Evolutionary conservation across 1,140 invertebrate species (phyloP).

Genomic region (Sinonovacula constricta): DNA sequence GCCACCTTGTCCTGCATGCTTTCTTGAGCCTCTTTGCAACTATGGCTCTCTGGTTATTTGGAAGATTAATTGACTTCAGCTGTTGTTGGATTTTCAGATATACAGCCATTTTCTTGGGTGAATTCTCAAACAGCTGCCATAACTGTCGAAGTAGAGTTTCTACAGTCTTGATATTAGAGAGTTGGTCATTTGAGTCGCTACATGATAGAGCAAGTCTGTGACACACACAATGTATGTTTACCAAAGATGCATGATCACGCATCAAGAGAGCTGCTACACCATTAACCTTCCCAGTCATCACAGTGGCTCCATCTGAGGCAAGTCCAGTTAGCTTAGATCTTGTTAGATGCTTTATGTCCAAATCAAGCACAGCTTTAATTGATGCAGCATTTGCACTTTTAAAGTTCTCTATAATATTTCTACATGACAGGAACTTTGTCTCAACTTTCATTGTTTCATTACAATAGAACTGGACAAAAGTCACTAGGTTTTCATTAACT

Average conservation of each 20-base stretch:
- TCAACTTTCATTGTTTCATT: not conserved
- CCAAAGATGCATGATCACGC: not conserved
- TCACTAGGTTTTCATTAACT: conserved; percentile 1
- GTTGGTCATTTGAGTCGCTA: conserved; percentile 39
- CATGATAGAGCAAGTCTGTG: conserved; percentile 53
- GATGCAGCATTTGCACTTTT: not conserved
- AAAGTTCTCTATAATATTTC: conserved; percentile 4
- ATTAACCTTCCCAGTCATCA: conserved; percentile 20
- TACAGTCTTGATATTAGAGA: conserved; percentile 44
- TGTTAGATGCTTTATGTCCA: not conserved
- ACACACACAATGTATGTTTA: conserved; percentile 43
- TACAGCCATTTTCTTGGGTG: conserved; percentile 50
- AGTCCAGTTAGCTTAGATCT: conserved; percentile 11
- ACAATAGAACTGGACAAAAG: conserved; percentile 9
- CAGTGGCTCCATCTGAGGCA: conserved; percentile 28
- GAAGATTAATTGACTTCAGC: conserved; percentile 14
- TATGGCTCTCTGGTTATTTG: not conserved
- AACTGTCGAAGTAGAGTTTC: conserved; percentile 37
- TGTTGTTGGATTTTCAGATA: conserved; percentile 22
- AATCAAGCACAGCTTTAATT: not conserved
- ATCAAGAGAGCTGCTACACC: conserved; percentile 22
- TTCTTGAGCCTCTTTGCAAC: conserved; percentile 46
- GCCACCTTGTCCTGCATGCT: conserved; percentile 53
- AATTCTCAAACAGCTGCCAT: conserved; percentile 53
- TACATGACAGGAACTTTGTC: conserved; percentile 2